These are phyloP conservation scores for Promerops cafer DNA, from an alignment of 2,113 vertebrate species.

Conservation along the genomic window DNA sequence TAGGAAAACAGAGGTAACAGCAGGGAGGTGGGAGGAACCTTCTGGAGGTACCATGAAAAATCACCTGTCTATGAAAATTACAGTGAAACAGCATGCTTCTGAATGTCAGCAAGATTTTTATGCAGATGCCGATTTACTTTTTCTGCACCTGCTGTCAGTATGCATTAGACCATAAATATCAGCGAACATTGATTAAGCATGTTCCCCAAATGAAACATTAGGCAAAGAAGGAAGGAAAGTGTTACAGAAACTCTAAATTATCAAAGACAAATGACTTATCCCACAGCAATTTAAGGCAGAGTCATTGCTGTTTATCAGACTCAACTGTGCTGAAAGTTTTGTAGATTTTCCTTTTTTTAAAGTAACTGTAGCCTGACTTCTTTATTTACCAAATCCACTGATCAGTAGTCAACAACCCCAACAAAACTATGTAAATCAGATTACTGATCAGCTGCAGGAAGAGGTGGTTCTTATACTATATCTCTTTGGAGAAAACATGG, in stretches of 20 bases:
- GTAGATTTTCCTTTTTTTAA: background rate
- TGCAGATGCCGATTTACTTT: constrained; percentile 60
- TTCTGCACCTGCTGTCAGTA: constrained; percentile 68
- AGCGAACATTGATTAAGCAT: constrained; percentile 73
- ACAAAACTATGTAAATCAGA: background rate
- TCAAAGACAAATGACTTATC: constrained; percentile 38
- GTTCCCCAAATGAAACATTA: constrained; percentile 64
- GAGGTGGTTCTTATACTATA: background rate
- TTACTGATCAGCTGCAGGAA: background rate
- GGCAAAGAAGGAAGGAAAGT: constrained; percentile 11
- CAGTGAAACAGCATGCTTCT: constrained; percentile 62
- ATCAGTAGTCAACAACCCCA: background rate
- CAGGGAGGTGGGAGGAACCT: background rate
- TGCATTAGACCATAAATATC: constrained; percentile 68
- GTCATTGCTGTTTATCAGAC: background rate
- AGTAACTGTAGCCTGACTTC: background rate
- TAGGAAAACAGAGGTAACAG: constrained; percentile 24
- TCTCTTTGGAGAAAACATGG: background rate
- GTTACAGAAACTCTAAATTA: background rate
- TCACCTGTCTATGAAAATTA: constrained; percentile 70
- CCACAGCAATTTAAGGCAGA: constrained; percentile 18
- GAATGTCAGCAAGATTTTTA: constrained; percentile 65
- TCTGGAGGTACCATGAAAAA: constrained; percentile 63
- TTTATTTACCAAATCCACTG: background rate
- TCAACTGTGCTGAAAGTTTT: background rate